These are phyloP conservation scores for Danionella cerebrum DNA, from an alignment of 2,113 vertebrate genomes.

Conservation along the genomic window DNA sequence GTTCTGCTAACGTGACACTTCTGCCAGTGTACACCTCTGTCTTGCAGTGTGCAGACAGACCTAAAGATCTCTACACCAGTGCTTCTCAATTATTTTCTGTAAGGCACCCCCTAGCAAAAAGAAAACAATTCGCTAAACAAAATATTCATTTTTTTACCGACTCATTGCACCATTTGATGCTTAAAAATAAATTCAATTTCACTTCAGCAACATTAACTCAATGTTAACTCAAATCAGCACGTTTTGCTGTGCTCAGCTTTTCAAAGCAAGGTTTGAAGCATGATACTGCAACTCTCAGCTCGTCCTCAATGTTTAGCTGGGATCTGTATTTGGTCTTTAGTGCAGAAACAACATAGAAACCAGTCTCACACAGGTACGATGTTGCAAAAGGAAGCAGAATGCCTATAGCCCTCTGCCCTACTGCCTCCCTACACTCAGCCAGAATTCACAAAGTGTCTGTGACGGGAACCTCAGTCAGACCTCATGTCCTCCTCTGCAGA, in stretches of 20 bases:
- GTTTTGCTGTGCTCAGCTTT: not conserved
- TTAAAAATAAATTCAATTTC: not conserved
- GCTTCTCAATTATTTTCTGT: not conserved
- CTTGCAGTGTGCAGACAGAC: too few relatives aligned
- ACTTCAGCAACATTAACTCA: not conserved
- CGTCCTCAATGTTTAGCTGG: slow-evolving; percentile 15
- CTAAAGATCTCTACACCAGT: too few relatives aligned
- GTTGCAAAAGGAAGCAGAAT: slow-evolving; percentile 13
- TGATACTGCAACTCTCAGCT: not conserved
- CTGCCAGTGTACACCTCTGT: too few relatives aligned
- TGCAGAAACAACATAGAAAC: slow-evolving; percentile 16
- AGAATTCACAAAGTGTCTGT: too few relatives aligned
- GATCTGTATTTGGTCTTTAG: slow-evolving; percentile 26
- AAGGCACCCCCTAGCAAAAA: not conserved
- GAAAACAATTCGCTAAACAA: not conserved
- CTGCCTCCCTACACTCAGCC: not conserved
- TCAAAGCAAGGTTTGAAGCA: not conserved
- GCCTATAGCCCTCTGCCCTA: not conserved
- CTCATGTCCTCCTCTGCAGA: too few relatives aligned
- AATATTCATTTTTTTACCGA: too few relatives aligned
- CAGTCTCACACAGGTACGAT: not conserved
- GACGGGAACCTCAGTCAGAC: too few relatives aligned
- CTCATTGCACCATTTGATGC: not conserved
- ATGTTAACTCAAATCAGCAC: not conserved
- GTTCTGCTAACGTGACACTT: too few relatives aligned